phyloP scores from a whole-genome alignment of 2,113 vertebrate genomes.

The Phoenicopterus ruber region DNA sequence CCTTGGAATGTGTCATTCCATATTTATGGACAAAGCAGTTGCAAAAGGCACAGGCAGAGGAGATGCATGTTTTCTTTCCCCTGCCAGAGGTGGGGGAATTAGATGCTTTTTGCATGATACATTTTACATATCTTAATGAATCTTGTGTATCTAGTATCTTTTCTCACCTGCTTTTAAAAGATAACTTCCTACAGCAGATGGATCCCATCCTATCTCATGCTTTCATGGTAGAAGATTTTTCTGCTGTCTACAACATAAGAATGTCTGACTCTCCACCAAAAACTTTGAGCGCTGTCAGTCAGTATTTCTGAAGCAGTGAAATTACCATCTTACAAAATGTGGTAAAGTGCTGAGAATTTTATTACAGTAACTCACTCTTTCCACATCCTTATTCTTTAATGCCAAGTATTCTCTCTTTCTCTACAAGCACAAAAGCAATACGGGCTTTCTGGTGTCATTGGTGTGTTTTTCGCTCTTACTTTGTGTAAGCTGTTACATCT shows the following conservation, averaged over 20 bases:
- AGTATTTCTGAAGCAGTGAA: background rate
- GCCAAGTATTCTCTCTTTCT: too few relatives aligned
- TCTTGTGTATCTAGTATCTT: background rate
- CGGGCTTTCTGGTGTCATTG: background rate
- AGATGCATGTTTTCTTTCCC: background rate
- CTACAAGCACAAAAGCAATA: background rate
- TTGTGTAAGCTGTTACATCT: background rate
- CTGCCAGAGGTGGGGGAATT: background rate
- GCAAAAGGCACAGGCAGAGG: background rate
- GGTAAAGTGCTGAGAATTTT: background rate
- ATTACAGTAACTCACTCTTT: background rate
- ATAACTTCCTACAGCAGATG: background rate
- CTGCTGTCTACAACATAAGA: background rate
- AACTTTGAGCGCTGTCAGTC: background rate
- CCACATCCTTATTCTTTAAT: background rate
- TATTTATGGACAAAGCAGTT: background rate
- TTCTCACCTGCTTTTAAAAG: background rate
- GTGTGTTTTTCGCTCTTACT: background rate
- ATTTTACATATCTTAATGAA: background rate
- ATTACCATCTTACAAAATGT: background rate
- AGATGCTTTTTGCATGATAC: background rate
- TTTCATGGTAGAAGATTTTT: background rate
- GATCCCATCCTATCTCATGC: background rate
- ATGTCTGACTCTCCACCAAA: background rate
- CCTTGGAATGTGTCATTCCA: background rate